These are phyloP conservation scores for Parazoanthus darwini DNA, from an alignment of 92 coral and sea anemone genomes.

Conservation along the genomic window DNA sequence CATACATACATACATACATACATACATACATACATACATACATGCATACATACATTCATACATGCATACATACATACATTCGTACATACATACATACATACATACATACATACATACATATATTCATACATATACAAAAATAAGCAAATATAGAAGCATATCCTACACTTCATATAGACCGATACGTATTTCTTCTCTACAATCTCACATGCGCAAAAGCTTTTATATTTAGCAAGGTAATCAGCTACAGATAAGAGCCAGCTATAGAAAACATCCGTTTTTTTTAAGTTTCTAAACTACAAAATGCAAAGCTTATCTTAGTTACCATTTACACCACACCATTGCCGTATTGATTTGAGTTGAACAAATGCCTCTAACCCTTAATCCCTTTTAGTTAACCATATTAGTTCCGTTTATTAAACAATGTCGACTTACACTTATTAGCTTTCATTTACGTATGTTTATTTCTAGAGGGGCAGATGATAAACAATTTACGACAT, in stretches of 20 bases:
- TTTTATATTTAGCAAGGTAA: neutral
- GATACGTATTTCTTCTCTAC: neutral
- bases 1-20: too few species aligned
- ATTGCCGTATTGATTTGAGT: neutral
- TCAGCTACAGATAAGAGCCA: neutral
- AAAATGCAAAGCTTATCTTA: too few species aligned
- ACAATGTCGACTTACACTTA: constrained; percentile 4
- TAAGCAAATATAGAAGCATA: too few species aligned
- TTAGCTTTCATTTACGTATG: neutral
- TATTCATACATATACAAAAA: too few species aligned
- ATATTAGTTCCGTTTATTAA: neutral
- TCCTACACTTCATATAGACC: too few species aligned
- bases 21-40: too few species aligned
- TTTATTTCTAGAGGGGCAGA: neutral
- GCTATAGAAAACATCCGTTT: neutral
- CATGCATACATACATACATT: too few species aligned
- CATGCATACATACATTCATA: too few species aligned
- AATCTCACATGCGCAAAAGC: neutral
- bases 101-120: too few species aligned
- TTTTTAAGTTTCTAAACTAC: too few species aligned
- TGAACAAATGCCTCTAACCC: neutral
- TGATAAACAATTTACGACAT: neutral
- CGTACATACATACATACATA: too few species aligned
- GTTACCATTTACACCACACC: neutral
- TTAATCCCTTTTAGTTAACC: neutral